Conservation (phyloP, 2,797 vertebrate genomes). For the Sebastes kiyomatsui region DNA sequence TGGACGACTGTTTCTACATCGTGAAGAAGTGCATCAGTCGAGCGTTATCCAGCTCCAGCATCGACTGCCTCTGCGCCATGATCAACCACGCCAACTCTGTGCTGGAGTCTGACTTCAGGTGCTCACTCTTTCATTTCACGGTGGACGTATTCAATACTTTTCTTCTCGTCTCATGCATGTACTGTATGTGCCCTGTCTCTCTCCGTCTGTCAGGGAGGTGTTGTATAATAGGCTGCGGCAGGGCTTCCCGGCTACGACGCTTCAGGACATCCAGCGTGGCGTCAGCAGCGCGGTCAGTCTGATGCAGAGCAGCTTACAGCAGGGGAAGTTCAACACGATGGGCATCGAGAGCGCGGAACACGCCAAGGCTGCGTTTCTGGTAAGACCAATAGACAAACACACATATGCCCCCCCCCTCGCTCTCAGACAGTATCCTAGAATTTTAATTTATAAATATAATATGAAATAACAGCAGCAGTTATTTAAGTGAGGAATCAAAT, state of each 20-base stretch:
- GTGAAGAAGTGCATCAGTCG: slow-evolving; percentile 98
- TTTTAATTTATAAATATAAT: background rate
- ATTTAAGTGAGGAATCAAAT: slow-evolving; percentile 13
- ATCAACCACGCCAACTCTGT: slow-evolving; percentile 97
- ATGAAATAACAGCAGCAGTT: background rate
- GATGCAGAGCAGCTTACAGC: slow-evolving; percentile 98
- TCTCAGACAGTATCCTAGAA: background rate
- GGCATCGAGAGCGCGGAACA: slow-evolving; percentile 95
- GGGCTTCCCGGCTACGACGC: slow-evolving; percentile 95
- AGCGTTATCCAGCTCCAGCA: slow-evolving; percentile 95
- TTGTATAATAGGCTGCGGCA: slow-evolving; percentile 91
- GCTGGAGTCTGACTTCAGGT: slow-evolving; percentile 98
- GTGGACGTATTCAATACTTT: background rate
- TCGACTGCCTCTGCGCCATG: slow-evolving; percentile 98
- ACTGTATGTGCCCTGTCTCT: background rate
- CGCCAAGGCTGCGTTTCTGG: slow-evolving; percentile 96
- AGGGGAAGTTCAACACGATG: slow-evolving; percentile 96
- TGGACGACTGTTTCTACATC: slow-evolving; percentile 98
- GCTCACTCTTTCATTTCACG: background rate
- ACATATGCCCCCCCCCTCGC: background rate
- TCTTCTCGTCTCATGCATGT: background rate
- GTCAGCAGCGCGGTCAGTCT: slow-evolving; percentile 97
- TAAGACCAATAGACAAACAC: slow-evolving; percentile 60
- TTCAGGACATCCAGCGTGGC: slow-evolving; percentile 97
- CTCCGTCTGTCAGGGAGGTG: slow-evolving; percentile 85